These are phyloP conservation scores for Phyllotis vaccarum DNA, from an alignment of 2,797 vertebrate species.

Conservation along the genomic window DNA sequence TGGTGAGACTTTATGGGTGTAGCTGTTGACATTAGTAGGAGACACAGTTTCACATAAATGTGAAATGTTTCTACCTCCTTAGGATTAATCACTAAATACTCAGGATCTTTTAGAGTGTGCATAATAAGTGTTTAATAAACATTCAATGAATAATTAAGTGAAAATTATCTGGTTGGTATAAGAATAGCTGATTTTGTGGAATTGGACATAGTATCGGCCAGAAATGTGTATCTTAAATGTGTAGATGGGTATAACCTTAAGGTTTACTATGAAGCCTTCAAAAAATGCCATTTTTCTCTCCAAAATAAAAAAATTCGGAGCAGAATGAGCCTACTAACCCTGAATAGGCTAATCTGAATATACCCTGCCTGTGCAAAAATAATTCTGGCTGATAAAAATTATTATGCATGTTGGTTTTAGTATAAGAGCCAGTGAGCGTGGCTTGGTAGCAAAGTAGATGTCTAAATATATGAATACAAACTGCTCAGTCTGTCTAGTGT, in stretches of 20 bases:
- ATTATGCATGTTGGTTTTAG: neutral
- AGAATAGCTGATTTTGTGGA: neutral
- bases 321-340: neutral
- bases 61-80: neutral
- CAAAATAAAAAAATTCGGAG: neutral
- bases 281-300: neutral
- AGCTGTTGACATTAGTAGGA: too few relatives aligned
- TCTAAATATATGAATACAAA: neutral
- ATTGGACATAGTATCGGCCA: neutral
- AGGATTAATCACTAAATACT: neutral
- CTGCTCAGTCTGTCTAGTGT: neutral
- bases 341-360: neutral
- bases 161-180: neutral
- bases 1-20: too few relatives aligned
- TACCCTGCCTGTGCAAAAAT: neutral
- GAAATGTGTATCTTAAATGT: neutral
- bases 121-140: neutral
- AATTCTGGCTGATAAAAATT: neutral
- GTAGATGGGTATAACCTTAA: neutral
- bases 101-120: neutral
- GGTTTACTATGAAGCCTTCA: neutral
- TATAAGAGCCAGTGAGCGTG: neutral
- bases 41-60: neutral
- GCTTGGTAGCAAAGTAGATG: neutral
- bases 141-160: neutral